Base-by-base conservation (phyloP, 53 echinoderm and acorn worm species). In the Astropecten irregularis region DNA sequence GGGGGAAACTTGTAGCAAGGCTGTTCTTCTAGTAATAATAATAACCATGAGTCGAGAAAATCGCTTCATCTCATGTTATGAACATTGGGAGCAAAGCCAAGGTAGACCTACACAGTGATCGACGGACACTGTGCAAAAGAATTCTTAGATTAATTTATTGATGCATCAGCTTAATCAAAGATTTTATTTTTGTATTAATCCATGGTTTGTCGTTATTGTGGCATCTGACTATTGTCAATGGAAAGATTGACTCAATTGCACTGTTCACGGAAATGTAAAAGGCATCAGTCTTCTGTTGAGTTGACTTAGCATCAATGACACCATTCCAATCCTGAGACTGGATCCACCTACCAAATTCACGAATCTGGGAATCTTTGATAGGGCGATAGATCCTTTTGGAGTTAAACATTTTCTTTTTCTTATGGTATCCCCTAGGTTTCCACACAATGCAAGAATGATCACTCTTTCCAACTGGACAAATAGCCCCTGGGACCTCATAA, bases 361-460 rank as follows among this genome's bases (percentile, higher is more conserved):
- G 46, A 69, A 69, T 18, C 67, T 40, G 67, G 31, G 40, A 66
- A 40, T 66, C 67, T 66, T 66, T 66, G 38, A 66, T 65, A 9
- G 66, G 66, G 28, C 13, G 66, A 68, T 72, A 72, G 13, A 52
- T 72, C 73, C 29, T 72, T 52, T 31, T 50, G 9, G 25, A 51
- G 35, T 73, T 73, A 18, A 54, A 21, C 47, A 36, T 73, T 50
- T 15, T 27, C 55, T 73, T 73, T 15, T 35, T 15, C 28, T 27
- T 53, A 19, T 73, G 73, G 20, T 73, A 44, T 29, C 51, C 23
- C 14, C 33, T 73, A 73, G 73, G 52, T 22, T 73, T 73, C 73
- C 73, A 73, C 5, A 73, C 51, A 73, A 73, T 44, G 68, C 68
- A 68, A 42, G 68, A 68, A 68, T 42, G 68, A 44, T 68, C 68